Evolutionary conservation across 1,140 invertebrate genomes (phyloP), one percentile per base, ranked within the genome.

Genomic region (Ridgeia piscesae): DNA sequence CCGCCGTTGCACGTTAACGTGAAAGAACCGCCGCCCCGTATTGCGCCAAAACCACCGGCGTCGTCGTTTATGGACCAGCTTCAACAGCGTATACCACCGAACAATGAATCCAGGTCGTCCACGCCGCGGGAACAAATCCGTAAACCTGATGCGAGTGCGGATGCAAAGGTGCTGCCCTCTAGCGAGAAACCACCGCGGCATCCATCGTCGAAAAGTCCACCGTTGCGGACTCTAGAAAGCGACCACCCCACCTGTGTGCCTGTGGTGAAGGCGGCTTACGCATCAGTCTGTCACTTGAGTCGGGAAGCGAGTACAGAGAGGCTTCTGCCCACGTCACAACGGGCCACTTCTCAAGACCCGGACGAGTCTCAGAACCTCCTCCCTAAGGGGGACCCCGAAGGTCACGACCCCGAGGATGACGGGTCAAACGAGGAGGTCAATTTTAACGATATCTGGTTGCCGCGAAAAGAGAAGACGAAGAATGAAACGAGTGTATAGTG

Each of bases 41-140:
- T 77, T 27, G 58, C 58, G 27, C 58, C 58, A 77, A 77, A 77
- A 77, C 58, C 58, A 21, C 58, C 58, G 14, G 2, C 27, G 58
- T 77, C 58, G 31, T 90, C 89, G 89, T 90, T 90, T 42, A 34
- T 90, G 89, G 34, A 90, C 31, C 89, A 90, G 31, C 89, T 90
- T 8, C 89, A 90, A n/a, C 89, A 90, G n/a, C 89, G 89, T 42
- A 90, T 90, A 6, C 89, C 89, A 21, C 58, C 58, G 27, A 77
- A 21, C 58, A 77, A 77, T 21, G 58, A 77, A 17, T 77, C 58
- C 58, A 77, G 58, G 27, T 77, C 58, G 27, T 77, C 58, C 6
- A 77, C 58, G 58, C 58, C 58, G 27, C 58, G 58, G 17, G 58
- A 77, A 77, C 58, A 77, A 31, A 21, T 21, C 2, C 58, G 27